Evolutionary conservation across 1,140 invertebrate species (phyloP).

Genomic region (Pseudomyrmex dendroicus): DNA sequence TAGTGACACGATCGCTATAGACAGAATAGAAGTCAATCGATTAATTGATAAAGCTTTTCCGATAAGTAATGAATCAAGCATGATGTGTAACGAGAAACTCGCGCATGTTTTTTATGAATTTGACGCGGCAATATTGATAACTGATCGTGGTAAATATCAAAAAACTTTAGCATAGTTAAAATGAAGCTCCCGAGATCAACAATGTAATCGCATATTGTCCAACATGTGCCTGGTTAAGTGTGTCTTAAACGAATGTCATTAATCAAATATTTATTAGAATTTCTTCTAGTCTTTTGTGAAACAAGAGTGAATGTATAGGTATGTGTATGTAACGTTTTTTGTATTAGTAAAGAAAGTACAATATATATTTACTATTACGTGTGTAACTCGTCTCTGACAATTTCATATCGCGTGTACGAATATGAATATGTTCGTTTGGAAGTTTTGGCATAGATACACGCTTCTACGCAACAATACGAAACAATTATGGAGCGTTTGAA

Average conservation of each 20-base stretch:
- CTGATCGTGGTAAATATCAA: not conserved
- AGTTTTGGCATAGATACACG: constrained; percentile 18
- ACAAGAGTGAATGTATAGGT: constrained; percentile 33
- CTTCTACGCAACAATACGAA: constrained; percentile 14
- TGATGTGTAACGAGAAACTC: not conserved
- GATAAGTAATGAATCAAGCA: constrained; percentile 7
- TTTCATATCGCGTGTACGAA: not conserved
- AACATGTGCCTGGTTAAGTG: constrained; percentile 66
- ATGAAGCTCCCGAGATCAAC: not conserved
- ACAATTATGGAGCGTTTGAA: constrained; percentile 10
- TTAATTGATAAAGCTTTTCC: constrained; percentile 31
- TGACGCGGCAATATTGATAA: constrained; percentile 10
- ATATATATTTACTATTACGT: constrained; percentile 81
- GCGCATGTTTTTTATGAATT: not conserved
- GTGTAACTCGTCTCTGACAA: constrained; percentile 51
- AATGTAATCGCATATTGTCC: constrained; percentile 28
- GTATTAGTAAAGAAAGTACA: constrained; percentile 82
- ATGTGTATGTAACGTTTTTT: constrained; percentile 77
- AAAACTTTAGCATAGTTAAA: not conserved
- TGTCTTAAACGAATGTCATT: constrained; percentile 67
- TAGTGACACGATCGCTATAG: constrained; percentile 32
- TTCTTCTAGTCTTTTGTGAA: constrained; percentile 78
- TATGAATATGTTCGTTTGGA: constrained; percentile 23
- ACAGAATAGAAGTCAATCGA: constrained; percentile 6
- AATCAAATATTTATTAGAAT: constrained; percentile 73